A percentile compares a stretch with the other conserved stretches of the same genome.
phyloP scores from a whole-genome alignment of 2,113 vertebrate genomes.

The Opisthocomus hoazin region DNA sequence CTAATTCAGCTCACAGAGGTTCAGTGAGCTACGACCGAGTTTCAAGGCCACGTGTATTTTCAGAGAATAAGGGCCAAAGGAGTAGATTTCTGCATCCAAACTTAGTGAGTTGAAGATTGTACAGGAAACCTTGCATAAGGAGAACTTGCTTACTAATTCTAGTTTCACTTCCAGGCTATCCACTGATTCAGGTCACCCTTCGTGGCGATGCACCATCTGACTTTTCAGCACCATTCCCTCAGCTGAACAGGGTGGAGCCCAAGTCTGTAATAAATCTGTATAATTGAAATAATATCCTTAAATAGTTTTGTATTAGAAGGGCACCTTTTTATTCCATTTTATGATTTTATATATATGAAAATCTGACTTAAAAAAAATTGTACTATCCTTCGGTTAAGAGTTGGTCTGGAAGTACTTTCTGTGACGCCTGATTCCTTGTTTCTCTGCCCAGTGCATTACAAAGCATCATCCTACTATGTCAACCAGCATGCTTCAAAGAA shows the following conservation, averaged over 20 bases:
- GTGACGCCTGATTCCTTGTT: too few species aligned
- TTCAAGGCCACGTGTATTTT: neutral
- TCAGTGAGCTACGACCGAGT: neutral
- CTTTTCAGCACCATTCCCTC: neutral
- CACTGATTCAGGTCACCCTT: neutral
- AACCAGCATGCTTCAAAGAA: too few species aligned
- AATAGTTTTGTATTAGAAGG: too few species aligned
- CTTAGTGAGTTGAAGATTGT: neutral
- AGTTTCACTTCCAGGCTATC: neutral
- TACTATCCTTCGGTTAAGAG: too few species aligned
- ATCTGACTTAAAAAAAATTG: too few species aligned
- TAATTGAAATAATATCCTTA: too few species aligned
- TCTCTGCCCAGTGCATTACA: too few species aligned
- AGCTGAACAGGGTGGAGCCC: neutral
- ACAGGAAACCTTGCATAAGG: neutral
- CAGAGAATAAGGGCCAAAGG: neutral
- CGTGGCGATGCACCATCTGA: fast-evolving
- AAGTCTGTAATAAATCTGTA: too few species aligned
- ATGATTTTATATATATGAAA: too few species aligned
- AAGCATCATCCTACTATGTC: too few species aligned
- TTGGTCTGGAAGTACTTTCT: too few species aligned
- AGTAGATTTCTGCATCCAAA: neutral
- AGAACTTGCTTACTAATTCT: neutral
- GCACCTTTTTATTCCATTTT: too few species aligned
- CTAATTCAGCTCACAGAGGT: neutral